These are phyloP conservation scores for Phthorimaea operculella DNA, from an alignment of 1,140 invertebrate species.

Conservation along the genomic window DNA sequence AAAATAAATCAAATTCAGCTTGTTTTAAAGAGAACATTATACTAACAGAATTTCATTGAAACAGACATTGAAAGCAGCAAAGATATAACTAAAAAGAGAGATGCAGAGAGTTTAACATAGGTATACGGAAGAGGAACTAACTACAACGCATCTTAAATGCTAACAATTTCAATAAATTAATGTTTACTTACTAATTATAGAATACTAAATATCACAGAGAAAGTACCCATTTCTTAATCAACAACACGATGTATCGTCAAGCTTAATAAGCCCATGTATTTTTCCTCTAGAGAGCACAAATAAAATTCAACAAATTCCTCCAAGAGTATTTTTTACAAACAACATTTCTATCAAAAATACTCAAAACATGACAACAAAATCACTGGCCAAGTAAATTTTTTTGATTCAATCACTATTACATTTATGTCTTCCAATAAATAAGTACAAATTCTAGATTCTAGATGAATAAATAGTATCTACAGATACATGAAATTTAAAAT, in stretches of 20 bases:
- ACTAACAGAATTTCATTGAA: too few species aligned
- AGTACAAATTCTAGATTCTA: conserved; percentile 36
- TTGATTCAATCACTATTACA: not conserved
- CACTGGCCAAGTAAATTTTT: too few species aligned
- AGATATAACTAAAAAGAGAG: conserved; percentile 14
- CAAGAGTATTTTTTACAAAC: not conserved
- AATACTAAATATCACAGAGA: conserved; percentile 67
- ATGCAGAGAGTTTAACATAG: conserved; percentile 10
- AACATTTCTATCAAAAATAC: not conserved
- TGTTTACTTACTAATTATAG: conserved; percentile 52
- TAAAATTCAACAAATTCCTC: not conserved
- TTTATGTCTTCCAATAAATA: conserved; percentile 50
- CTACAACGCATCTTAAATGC: conserved; percentile 36
- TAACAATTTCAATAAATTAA: conserved; percentile 59
- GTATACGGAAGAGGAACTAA: conserved; percentile 48
- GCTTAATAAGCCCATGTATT: conserved; percentile 30
- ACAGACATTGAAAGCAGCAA: too few species aligned
- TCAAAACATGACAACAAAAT: not conserved
- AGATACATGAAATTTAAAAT: too few species aligned
- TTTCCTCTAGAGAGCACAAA: conserved; percentile 41
- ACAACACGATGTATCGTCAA: conserved; percentile 53
- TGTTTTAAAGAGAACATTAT: too few species aligned
- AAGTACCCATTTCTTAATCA: conserved; percentile 64
- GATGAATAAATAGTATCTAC: not conserved
- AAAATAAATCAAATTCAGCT: too few species aligned